Base-by-base conservation (phyloP, 2,113 vertebrate genomes). In the Otolemur garnettii region DNA sequence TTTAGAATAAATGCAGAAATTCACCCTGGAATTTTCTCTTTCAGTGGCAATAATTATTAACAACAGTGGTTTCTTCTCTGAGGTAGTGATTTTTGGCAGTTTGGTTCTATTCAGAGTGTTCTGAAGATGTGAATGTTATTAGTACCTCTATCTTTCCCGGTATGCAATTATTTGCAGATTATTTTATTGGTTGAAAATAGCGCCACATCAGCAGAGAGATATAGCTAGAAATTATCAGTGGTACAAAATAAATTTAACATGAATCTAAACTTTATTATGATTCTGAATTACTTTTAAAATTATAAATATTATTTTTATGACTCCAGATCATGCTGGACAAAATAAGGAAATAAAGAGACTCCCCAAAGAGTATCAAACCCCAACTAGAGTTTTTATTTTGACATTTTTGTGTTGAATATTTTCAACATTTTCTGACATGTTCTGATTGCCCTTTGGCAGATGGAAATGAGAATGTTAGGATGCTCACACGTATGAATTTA, bases 1-100 rank as follows among this genome's bases (percentile, higher is more conserved):
- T 87, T 62, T 96, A 79, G 71, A 87, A 69, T 88, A 97, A 95
- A 96, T 80, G 88, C 55, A 87, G 97, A 94, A 81, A 96, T 91
- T 82, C 95, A 97, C 94, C 94, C 96, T 92, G 91, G 85, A 98
- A 95, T 97, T 96, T 95, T 92, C 94, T 81, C 85, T 96, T 79
- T 91, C 68, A 64, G 0, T 82, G 53, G 79, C 87, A 95, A 28
- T 96, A 91, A 94, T 95, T 95, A 94, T 82, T 83, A 97, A 90
- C 96, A 71, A 87, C 68, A 64, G 50, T 28, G 50, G 55, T 90
- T 91, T 88, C 88, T 86, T 82, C 87, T 93, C 50, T 7, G 57
- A 90, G 79, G 59, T 81, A 75, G 85, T 96, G 55, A 92, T 97
- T 96, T 95, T 93, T 96, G 96, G 77, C 84, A 87, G 87, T 90